Evolutionary conservation across 30 jellyfish, hydroid and myxozoan genomes (phyloP).

Genomic region (Clytia hemisphaerica): DNA sequence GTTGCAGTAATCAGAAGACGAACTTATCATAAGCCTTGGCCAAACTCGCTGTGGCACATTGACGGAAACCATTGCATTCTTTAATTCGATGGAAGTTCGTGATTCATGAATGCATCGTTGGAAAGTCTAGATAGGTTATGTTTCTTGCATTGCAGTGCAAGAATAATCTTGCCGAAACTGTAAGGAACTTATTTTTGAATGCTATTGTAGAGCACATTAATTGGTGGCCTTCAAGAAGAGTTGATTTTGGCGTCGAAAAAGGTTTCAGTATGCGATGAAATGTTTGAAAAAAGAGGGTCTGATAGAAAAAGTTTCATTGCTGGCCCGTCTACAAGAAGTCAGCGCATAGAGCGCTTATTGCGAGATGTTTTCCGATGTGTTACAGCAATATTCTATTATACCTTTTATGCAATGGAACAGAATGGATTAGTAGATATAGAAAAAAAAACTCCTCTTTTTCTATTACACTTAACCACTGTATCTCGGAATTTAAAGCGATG

Average conservation of each 20-base stretch:
- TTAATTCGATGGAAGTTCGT: slow-evolving; percentile 25
- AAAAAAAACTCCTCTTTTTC: slow-evolving; percentile 12
- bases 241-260: slow-evolving; percentile 36
- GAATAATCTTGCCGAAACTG: slow-evolving; percentile 40
- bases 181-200: slow-evolving; percentile 9
- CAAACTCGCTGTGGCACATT: slow-evolving; percentile 39
- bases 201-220: slow-evolving; percentile 23
- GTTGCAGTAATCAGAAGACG: slow-evolving; percentile 22
- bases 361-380: slow-evolving; percentile 42
- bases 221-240: slow-evolving; percentile 50
- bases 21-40: slow-evolving; percentile 28
- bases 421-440: slow-evolving; percentile 28
- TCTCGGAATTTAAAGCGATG: slow-evolving; percentile 4
- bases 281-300: slow-evolving; percentile 21
- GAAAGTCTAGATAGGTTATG: slow-evolving; percentile 13
- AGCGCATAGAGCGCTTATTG: slow-evolving; percentile 7
- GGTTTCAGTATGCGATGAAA: slow-evolving; percentile 25
- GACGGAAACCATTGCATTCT: slow-evolving; percentile 50
- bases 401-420: slow-evolving; percentile 49
- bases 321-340: slow-evolving; percentile 27
- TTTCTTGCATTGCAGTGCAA: slow-evolving; percentile 2
- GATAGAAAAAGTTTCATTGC: slow-evolving; percentile 23
- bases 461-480: slow-evolving; percentile 13
- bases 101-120: slow-evolving; percentile 37
- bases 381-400: slow-evolving; percentile 8